Base-by-base conservation (phyloP, 2,888 invertebrate genomes). In the Myopa tessellatipennis region DNA sequence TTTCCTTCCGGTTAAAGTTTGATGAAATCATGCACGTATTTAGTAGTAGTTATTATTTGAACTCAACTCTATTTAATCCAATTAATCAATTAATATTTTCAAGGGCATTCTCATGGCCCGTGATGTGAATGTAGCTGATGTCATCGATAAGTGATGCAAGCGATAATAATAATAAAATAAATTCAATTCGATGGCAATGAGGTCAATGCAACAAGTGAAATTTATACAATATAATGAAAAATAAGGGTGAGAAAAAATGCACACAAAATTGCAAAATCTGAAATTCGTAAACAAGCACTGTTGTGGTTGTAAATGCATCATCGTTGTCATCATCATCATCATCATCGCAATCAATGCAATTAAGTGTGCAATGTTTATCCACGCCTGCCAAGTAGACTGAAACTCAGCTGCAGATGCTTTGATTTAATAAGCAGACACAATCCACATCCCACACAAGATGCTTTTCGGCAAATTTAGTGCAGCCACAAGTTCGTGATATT, bases 31-130 rank as follows among this genome's bases (percentile, higher is more conserved):
- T 36, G 38, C 26, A 38, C 38, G 55, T 8, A 36, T 71, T 6
- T 18, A 38, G n/a, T 16, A 26, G 38, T 18, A 10, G 50, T 55
- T 55, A n/a, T 16, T 55, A n/a, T 16, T n/a, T 55, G 4, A n/a
- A n/a, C 50, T 50, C 50, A 14, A 8, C 50, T 50, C 50, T 63
- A 73, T 73, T 40, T 61, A 73, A 73, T 63, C 63, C 61, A 63
- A 74, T 52, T 65, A 74, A 65, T 65, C 55, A 58, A 58, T 71
- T 34, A 60, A 58, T 6, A 74, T 65, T 74, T 71, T 63, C 16
- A 16, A 45, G 12, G 26, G 40, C 55, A 71, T 6, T 40, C 14
- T 73, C 45, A 61, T 14, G 4, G 34, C 36, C 52, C 16, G 10
- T 4, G 14, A 55, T 65, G 65, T 52, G 74, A 65, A 50, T n/a